Conservation (phyloP, 2,888 invertebrate genomes). For the Podabrus alpinus region DNA sequence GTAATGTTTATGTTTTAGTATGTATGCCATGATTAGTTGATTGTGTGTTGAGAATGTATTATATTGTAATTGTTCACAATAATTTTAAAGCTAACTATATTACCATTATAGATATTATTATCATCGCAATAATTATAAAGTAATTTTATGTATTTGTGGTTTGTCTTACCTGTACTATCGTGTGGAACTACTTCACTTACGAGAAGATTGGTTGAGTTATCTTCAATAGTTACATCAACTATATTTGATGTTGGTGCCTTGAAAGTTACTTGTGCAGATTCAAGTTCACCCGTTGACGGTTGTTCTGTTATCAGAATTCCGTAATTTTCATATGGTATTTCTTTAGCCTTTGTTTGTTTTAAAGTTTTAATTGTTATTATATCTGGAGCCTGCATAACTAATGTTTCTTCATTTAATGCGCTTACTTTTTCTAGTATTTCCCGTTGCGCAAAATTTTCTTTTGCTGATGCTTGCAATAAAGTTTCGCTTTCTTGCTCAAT, state of each 20-base stretch:
- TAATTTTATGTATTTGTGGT: conserved; percentile 15
- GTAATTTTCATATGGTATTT: conserved; percentile 47
- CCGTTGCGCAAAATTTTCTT: conserved; percentile 54
- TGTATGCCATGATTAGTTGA: conserved; percentile 30
- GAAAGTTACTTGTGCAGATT: conserved; percentile 53
- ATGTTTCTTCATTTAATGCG: conserved; percentile 53
- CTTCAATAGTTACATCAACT: conserved; percentile 51
- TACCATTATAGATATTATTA: not conserved
- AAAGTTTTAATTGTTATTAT: conserved; percentile 35
- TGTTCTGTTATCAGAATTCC: conserved; percentile 59
- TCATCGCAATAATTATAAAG: not conserved
- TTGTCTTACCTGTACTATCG: conserved; percentile 56
- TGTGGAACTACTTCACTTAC: conserved; percentile 57
- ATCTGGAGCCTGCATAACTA: conserved; percentile 41
- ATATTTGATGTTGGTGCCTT: conserved; percentile 55
- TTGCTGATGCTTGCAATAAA: conserved; percentile 53
- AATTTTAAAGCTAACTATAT: not conserved
- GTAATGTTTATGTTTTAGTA: conserved; percentile 41
- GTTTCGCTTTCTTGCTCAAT: conserved; percentile 52
- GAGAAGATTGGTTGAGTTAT: conserved; percentile 52
- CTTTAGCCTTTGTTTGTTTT: conserved; percentile 44
- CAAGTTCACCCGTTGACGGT: conserved; percentile 56
- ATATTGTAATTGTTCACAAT: conserved; percentile 6
- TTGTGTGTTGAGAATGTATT: conserved; percentile 39
- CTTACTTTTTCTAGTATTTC: conserved; percentile 55